Evolutionary conservation across 2,113 vertebrate genomes (phyloP).

Genomic region (Microtus montanus): DNA sequence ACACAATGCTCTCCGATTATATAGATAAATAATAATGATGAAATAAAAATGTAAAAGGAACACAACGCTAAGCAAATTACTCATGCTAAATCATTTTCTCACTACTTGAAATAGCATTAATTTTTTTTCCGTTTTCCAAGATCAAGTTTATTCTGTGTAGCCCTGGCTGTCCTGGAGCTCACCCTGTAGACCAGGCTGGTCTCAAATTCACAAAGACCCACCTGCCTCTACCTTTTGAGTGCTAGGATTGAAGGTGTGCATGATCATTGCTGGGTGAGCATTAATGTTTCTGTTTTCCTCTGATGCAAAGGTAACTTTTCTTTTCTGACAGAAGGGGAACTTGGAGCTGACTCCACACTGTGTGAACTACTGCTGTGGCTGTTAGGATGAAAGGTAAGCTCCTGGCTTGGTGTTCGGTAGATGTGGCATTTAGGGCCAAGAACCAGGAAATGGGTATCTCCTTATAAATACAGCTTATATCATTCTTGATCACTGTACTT

Average conservation of each 20-base stretch:
- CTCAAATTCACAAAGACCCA: neutral
- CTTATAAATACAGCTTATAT: neutral
- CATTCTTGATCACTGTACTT: neutral
- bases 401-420: neutral
- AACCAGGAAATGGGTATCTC: neutral
- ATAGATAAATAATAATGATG: neutral
- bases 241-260: neutral
- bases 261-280: neutral
- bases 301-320: conserved; percentile 23
- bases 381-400: neutral
- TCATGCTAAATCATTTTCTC: neutral
- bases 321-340: neutral
- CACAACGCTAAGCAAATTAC: conserved; percentile 33
- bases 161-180: neutral
- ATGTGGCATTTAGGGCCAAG: neutral
- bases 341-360: neutral
- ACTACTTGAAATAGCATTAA: conserved; percentile 19
- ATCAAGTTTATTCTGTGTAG: neutral
- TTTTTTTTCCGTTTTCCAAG: neutral
- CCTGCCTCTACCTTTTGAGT: neutral
- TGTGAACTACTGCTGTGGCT: neutral
- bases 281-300: conserved; percentile 11
- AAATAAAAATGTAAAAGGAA: neutral
- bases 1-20: neutral
- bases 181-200: too few species aligned